phyloP scores from a whole-genome alignment of 2,113 vertebrate species.

The Antechinus stuartii region DNA sequence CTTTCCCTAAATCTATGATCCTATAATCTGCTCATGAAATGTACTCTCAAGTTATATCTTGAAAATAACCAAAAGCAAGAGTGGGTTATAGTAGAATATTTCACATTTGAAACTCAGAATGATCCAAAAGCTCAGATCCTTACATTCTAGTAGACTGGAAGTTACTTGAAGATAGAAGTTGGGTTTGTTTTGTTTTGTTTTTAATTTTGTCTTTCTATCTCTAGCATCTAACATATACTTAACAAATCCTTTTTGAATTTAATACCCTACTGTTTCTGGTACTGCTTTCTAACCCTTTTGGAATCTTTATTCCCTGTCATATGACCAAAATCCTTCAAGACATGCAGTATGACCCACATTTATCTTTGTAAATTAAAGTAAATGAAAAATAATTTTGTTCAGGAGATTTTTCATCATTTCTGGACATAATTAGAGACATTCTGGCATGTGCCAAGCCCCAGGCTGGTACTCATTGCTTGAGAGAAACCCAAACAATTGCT shows the following conservation, averaged over 20 bases:
- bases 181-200: neutral
- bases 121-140: neutral
- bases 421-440: neutral
- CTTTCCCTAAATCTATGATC: neutral
- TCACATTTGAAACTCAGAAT: neutral
- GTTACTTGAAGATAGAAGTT: neutral
- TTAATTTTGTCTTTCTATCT: neutral
- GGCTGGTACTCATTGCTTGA: neutral
- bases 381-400: neutral
- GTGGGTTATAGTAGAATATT: neutral
- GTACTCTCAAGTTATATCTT: neutral
- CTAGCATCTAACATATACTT: neutral
- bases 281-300: neutral
- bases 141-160: neutral
- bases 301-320: neutral
- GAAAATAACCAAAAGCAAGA: neutral
- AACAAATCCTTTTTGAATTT: neutral
- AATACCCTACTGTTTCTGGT: neutral
- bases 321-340: neutral
- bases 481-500: neutral
- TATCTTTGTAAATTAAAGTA: neutral
- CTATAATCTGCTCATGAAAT: neutral
- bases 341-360: neutral
- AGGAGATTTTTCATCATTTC: conserved; percentile 23
- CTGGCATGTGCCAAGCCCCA: neutral